Base-by-base conservation (phyloP, 1,140 invertebrate genomes). In the Heliconius melpomene region DNA sequence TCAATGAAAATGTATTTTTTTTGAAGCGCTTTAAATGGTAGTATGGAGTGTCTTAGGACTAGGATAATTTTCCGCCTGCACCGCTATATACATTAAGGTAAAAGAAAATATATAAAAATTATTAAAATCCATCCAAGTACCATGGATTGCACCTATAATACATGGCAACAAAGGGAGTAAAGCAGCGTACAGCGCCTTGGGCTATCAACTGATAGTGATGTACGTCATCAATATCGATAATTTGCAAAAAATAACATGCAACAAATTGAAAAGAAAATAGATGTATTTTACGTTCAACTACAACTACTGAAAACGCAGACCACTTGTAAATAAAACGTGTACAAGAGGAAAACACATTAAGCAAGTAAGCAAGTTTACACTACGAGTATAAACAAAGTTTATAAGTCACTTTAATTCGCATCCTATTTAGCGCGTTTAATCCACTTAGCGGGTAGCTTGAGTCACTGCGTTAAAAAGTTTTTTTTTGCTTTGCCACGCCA, bases 341-440 rank as follows among this genome's bases (percentile, higher is more conserved):
- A 66, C 60, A 66, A 66, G 60, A 13, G 60, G 26, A 26, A 66
- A 29, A 72, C 71, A 40, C 71, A 72, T 40, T 72, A 40, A 72
- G 11, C 71, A 72, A 72, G 32, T 72, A 40, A 72, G 11, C 71
- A 72, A 72, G 32, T 72, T 72, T 40, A 23, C 36, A 52, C 50
- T 52, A 11, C 40, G 13, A 71, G 26, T 71, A 26, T 38, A 72
- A 26, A 66, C 60, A 66, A 72, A 72, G 71, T 72, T 36, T 72
- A 72, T 11, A 72, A 36, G 71, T 72, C 71, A 36, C 20, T 72
- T 72, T 72, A 72, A 72, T 72, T 72, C 71, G 71, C 71, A 72
- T 72, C 71, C 71, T 72, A 72, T 72, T 72, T 72, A 72, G 36
- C 71, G 36, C 71, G 29, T 72, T 38, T 72, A 72, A 72, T 72